Conservation (phyloP, 2,888 invertebrate species). For the Torymus tubicola region DNA sequence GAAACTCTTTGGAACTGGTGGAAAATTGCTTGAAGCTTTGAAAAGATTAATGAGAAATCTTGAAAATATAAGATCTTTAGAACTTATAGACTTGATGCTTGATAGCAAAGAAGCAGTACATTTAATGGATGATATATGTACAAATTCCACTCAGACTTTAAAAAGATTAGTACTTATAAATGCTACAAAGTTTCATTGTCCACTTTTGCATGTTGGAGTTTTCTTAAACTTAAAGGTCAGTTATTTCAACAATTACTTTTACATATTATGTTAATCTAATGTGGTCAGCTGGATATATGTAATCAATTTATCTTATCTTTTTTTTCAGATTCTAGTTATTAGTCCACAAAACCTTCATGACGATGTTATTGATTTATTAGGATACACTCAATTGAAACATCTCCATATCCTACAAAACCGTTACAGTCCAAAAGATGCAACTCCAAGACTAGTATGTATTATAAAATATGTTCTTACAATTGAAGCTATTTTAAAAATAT, state of each 20-base stretch:
- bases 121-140: constrained; percentile 85
- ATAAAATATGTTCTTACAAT: no score
- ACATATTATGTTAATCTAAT: no score
- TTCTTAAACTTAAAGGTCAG: constrained; percentile 84
- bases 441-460: constrained; percentile 77
- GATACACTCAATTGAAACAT: constrained; percentile 81
- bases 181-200: constrained; percentile 83
- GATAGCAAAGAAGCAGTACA: constrained; percentile 84
- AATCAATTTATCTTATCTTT: not conserved
- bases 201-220: constrained; percentile 85
- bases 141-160: constrained; percentile 81
- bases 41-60: constrained; percentile 84
- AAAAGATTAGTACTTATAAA: constrained; percentile 84
- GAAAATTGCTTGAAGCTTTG: constrained; percentile 82
- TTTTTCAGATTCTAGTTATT: constrained; percentile 79
- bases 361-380: constrained; percentile 83
- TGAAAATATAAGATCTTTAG: constrained; percentile 80
- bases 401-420: constrained; percentile 86
- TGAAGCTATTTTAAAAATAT: no score
- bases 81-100: constrained; percentile 85
- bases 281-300: no score
- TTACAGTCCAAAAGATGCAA: constrained; percentile 80
- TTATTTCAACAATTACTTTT: constrained; percentile 5
- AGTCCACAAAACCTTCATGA: constrained; percentile 87
- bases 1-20: constrained; percentile 87